phyloP scores from a whole-genome alignment of 2,113 vertebrate genomes.

The Odocoileus hemionus region DNA sequence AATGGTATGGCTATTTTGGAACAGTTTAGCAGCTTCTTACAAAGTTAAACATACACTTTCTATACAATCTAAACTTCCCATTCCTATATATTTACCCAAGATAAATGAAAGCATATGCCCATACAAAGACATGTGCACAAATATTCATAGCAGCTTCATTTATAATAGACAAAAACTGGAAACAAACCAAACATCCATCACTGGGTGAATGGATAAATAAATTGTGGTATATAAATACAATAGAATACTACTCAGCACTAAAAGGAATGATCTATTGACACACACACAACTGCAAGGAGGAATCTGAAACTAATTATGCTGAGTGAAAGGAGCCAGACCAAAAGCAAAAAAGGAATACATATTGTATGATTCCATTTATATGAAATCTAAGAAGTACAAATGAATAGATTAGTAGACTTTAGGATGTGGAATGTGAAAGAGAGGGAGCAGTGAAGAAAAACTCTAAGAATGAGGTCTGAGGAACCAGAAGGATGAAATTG shows the following conservation, averaged over 20 bases:
- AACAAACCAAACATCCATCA: not conserved
- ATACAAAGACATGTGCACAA: not conserved
- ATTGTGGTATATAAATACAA: not conserved
- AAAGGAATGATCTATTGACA: not conserved
- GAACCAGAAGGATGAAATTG: not conserved
- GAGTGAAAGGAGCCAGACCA: not conserved
- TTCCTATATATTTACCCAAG: not conserved
- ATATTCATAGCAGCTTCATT: not conserved
- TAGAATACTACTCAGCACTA: not conserved
- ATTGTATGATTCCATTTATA: not conserved
- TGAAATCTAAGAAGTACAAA: not conserved
- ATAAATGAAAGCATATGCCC: not conserved
- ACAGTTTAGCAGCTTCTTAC: not conserved
- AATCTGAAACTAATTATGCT: not conserved
- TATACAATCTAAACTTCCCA: not conserved
- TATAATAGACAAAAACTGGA: not conserved
- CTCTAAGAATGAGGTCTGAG: not conserved
- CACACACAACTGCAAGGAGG: not conserved
- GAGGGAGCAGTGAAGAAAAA: not conserved
- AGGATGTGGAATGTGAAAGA: not conserved
- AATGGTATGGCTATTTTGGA: not conserved
- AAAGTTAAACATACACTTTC: not conserved
- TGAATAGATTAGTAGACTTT: not conserved
- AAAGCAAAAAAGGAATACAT: not conserved
- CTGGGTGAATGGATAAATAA: not conserved